Evolutionary conservation across 30 jellyfish, hydroid and myxozoan genomes (phyloP), one percentile per base, ranked within the genome.

Genomic region (Catostylus mosaicus): DNA sequence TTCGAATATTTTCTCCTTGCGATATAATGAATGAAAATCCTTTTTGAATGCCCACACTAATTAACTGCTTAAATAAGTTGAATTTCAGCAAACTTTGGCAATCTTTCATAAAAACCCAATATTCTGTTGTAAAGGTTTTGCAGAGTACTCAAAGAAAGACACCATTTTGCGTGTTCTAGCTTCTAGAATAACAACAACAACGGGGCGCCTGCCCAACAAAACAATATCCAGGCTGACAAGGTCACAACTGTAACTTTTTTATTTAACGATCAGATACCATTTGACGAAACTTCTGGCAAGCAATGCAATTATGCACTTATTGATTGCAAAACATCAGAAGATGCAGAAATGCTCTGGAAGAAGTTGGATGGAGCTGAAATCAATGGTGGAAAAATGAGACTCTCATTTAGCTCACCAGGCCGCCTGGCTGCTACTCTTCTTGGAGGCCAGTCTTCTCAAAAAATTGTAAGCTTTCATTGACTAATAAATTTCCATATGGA

Each of bases 311-410:
- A 46, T 83, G 94, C 95, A 1, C 75, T 90, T 61, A 96, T 90
- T 0, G 97, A 90, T 72, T 72, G 86, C 85, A 78, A 59, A 30
- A 52, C 88, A 1, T 60, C 93, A 52, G 93, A 85, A 30, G 93
- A 78, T 73, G 97, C 97, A 67, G 97, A 90, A 67, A 67, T 37
- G 78, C 94, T 69, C 9, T 90, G 97, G 97, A 66, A 63, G 80
- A 64, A 65, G 63, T 68, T 84, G 29, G 97, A 90, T 77, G 97
- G 97, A 1, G 60, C 61, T 30, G 93, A 74, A 14, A 34, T 90
- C 35, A 78, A 78, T 43, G 96, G 86, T 7, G 87, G 92, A 14
- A 50, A 45, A 24, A 59, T 90, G 73, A 66, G 90, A 36, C 57
- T 84, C 29, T 30, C 89, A 0, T 90, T 90, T 59, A 38, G 73